Percentiles rank a stretch among this genome's conserved stretches.
phyloP scores from a whole-genome alignment of 2,797 vertebrate genomes.

The Melanotaenia pygmaea region DNA sequence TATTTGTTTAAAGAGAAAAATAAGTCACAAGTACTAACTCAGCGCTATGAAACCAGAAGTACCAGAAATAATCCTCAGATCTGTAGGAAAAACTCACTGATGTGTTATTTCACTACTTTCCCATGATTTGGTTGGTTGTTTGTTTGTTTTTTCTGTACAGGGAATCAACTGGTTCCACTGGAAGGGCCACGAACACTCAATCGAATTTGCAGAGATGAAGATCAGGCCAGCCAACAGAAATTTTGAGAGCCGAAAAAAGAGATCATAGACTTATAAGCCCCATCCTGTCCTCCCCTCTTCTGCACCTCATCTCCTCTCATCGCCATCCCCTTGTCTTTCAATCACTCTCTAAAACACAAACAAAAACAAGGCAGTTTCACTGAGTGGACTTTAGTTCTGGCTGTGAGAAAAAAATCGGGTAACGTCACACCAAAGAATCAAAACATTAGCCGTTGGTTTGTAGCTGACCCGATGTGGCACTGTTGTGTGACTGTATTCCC shows the following conservation, averaged over 20 bases:
- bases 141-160: constrained; percentile 61
- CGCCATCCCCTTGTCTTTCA: constrained; percentile 15
- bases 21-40: not conserved
- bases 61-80: not conserved
- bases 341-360: constrained; percentile 7
- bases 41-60: not conserved
- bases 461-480: constrained; percentile 16
- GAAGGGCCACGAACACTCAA: constrained; percentile 96
- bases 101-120: not conserved
- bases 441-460: not conserved
- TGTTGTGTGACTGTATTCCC: constrained; percentile 24
- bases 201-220: constrained; percentile 97
- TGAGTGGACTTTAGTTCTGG: constrained; percentile 22
- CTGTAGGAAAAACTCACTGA: not conserved
- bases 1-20: not conserved
- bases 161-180: constrained; percentile 99
- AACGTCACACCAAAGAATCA: constrained; percentile 43
- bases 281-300: not conserved
- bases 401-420: constrained; percentile 13
- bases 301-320: constrained; percentile 5
- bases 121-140: not conserved
- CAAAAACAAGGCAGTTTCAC: constrained; percentile 25
- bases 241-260: constrained; percentile 90
- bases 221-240: constrained; percentile 90
- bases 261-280: constrained; percentile 79